phyloP scores from a whole-genome alignment of 92 coral and sea anemone species.

The Paramuricea clavata region DNA sequence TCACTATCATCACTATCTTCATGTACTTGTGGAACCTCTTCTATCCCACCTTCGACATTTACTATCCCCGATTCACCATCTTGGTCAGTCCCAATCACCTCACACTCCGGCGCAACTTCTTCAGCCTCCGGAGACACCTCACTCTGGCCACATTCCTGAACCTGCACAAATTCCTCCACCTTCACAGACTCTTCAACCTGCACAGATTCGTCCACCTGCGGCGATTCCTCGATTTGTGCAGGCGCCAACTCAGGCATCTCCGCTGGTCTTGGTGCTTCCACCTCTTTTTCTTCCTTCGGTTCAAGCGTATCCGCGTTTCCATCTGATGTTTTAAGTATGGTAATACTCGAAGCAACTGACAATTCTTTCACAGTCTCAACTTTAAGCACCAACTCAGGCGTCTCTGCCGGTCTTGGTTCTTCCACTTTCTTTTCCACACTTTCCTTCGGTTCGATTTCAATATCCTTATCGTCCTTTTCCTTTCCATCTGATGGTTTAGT shows the following conservation, averaged over 20 bases:
- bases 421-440: background rate
- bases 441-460: background rate
- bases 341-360: slow-evolving; percentile 32
- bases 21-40: background rate
- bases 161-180: background rate
- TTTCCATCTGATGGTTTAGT: slow-evolving; percentile 7
- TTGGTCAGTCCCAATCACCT: background rate
- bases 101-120: background rate
- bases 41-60: background rate
- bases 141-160: background rate
- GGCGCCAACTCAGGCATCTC: slow-evolving; percentile 2
- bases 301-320: background rate
- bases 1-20: background rate
- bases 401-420: background rate
- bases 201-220: background rate
- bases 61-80: background rate
- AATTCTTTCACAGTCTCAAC: slow-evolving; percentile 40
- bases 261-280: background rate
- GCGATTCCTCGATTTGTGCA: background rate
- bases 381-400: slow-evolving; percentile 4
- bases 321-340: slow-evolving; percentile 25
- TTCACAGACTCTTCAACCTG: background rate
- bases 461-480: background rate
- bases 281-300: slow-evolving; percentile 2
- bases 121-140: background rate